Evolutionary conservation across 2,888 invertebrate species (phyloP).

Genomic region (Lithophane socia): DNA sequence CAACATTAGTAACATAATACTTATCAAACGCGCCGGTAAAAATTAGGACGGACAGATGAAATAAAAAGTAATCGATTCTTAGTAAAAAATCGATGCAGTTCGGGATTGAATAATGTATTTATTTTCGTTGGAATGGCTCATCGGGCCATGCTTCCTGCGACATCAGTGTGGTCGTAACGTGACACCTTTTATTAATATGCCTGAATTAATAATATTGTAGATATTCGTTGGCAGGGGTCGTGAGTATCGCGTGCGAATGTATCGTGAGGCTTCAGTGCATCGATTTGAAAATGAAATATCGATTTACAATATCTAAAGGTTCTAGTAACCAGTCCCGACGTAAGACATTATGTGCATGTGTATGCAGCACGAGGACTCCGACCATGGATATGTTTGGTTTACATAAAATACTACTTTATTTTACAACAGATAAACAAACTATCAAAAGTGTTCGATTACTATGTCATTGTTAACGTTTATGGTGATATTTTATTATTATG

Average conservation of each 20-base stretch:
- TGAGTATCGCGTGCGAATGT: slow-evolving; percentile 87
- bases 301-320: slow-evolving; percentile 78
- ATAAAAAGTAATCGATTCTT: slow-evolving; percentile 79
- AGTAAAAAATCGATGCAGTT: slow-evolving; percentile 80
- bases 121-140: slow-evolving; percentile 87
- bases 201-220: slow-evolving; percentile 89
- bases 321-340: slow-evolving; percentile 61
- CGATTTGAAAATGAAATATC: slow-evolving; percentile 84
- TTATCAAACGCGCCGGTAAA: slow-evolving; percentile 66
- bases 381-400: slow-evolving; percentile 39
- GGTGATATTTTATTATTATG: slow-evolving; percentile 51
- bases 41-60: slow-evolving; percentile 78
- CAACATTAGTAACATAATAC: slow-evolving; percentile 76
- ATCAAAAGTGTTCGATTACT: slow-evolving; percentile 35
- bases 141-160: slow-evolving; percentile 89
- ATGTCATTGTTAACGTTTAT: slow-evolving; percentile 44
- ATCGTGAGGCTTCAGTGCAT: slow-evolving; percentile 86
- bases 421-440: slow-evolving; percentile 35
- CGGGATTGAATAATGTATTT: slow-evolving; percentile 81
- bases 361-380: slow-evolving; percentile 17
- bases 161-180: slow-evolving; percentile 88
- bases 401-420: slow-evolving; percentile 49
- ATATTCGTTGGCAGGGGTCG: slow-evolving; percentile 84
- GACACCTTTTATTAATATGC: slow-evolving; percentile 89
- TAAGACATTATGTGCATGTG: slow-evolving; percentile 49